These are phyloP conservation scores for Cheilosia pagana DNA, from an alignment of 2,888 invertebrate species.

Conservation along the genomic window DNA sequence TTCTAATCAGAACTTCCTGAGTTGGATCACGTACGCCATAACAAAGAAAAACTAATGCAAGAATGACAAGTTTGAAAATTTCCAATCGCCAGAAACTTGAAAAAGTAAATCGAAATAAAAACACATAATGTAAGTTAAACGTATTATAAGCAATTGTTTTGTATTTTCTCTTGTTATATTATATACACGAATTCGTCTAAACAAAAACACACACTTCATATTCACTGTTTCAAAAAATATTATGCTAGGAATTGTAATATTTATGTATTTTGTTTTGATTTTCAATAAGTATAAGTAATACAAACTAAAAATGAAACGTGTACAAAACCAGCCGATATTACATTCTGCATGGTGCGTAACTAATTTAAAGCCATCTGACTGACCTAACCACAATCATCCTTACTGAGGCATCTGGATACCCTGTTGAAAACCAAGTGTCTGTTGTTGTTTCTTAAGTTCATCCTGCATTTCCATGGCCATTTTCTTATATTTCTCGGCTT, in stretches of 20 bases:
- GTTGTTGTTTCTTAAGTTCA: constrained; percentile 86
- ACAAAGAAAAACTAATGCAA: no score
- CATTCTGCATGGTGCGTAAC: constrained; percentile 18
- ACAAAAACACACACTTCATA: constrained; percentile 31
- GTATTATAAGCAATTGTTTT: constrained; percentile 11
- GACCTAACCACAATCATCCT: constrained; percentile 14
- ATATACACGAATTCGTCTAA: constrained; percentile 41
- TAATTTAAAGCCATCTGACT: background rate
- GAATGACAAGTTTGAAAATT: no score
- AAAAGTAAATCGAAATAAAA: background rate
- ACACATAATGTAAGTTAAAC: background rate
- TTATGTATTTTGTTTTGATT: constrained; percentile 29
- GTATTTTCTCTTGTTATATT: constrained; percentile 4
- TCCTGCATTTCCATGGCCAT: constrained; percentile 89
- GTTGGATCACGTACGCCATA: no score
- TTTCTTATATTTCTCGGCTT: constrained; percentile 89
- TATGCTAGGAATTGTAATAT: constrained; percentile 37
- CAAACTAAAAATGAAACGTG: constrained; percentile 19
- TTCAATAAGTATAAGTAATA: constrained; percentile 27
- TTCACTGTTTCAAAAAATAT: constrained; percentile 27
- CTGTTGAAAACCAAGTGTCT: constrained; percentile 85
- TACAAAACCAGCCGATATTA: constrained; percentile 17
- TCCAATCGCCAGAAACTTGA: background rate
- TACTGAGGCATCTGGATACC: constrained; percentile 82
- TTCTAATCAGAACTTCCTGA: no score